Base-by-base conservation (phyloP, 1,140 invertebrate genomes). In the Calliphora vicina region DNA sequence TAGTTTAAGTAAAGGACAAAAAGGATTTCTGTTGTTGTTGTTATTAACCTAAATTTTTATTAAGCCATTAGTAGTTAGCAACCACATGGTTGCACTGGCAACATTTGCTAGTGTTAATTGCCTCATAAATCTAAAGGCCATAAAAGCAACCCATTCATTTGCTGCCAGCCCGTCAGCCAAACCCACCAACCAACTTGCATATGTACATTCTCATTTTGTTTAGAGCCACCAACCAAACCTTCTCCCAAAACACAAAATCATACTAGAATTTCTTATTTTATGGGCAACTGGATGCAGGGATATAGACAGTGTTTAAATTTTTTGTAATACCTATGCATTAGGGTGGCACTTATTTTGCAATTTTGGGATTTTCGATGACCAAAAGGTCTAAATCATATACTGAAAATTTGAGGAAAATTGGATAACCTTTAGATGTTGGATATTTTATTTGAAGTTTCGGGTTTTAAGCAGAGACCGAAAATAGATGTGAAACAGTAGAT, bases 91-190 rank as follows among this genome's bases (percentile, higher is more conserved):
- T 23, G 0, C 12, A 67, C 57, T 23, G n/a, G 17, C 57, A 67
- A 67, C 57, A 67, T 23, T 67, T 23, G 9, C 61, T 67, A 43
- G 74, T 78, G 74, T 78, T 78, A 78, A 78, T 78, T 78, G 20
- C 74, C 42, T 78, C 74, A 25, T 78, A 78, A 78, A 78, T 78
- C 20, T 78, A 43, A 25, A 25, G 35, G 74, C 74, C 13, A 78
- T 43, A 12, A 67, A 23, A 67, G 20, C 61, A 12, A 50, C 45
- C 35, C 35, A 35, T 35, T 35, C 35, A 17, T 57, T n/a, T n/a
- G 9, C 6, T 67, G 20, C 61, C 61, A 25, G 15, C 50, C 6
- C 25, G 20, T 20, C 61, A 25, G 15, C 50, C 50, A 17, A 57
- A 13, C 50, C 2, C 15, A 57, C 50, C 50, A 4, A 57, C 6